Base-by-base conservation (phyloP, 1,140 invertebrate genomes). In the Coenobita brevimanus region DNA sequence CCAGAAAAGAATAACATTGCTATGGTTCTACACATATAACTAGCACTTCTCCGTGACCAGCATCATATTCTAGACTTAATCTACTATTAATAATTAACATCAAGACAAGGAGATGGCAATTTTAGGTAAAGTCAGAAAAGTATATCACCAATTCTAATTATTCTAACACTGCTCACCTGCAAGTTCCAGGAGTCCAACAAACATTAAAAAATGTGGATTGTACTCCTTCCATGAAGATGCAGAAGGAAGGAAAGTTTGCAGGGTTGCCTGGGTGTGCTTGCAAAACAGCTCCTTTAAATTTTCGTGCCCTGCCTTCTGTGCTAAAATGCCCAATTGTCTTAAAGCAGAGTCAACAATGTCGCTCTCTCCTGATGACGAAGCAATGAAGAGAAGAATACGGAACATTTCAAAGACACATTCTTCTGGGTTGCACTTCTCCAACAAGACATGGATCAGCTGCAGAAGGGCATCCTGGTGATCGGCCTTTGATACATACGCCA, bases 391-490 rank as follows among this genome's bases (percentile, higher is more conserved):
- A 38, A 87, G 57, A 17, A 80, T 17, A 3, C 10, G 38, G 46
- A 87, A 87, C 30, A 81, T 24, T 4, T 78, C 36, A 30, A 69
- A 80, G 46, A 64, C 79, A 36, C 27, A 36, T 38, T 87, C 85
- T 41, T 17, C 50, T 36, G 54, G 30, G 41, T 87, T 46, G 60
- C 85, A 87, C 50, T 87, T 87, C n/a, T 79, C 15, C 69, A 87
- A 50, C 21, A 87, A 17, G 13, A 71, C 36, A 30, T 54, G 33
- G 4, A 73, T 87, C 8, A 87, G 10, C 30, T 71, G 57, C n/a
- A 87, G 27, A 30, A 87, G 75, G 27, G 85, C 85, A 13, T 46
- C 27, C n/a, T 87, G 85, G 15, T 87, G 76, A 27, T 69, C 62
- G 10, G 46, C 17, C 6, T 67, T n/a, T 17, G 46, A 73, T 2